phyloP scores from a whole-genome alignment of 2,797 vertebrate species.

The Pristis pectinata region DNA sequence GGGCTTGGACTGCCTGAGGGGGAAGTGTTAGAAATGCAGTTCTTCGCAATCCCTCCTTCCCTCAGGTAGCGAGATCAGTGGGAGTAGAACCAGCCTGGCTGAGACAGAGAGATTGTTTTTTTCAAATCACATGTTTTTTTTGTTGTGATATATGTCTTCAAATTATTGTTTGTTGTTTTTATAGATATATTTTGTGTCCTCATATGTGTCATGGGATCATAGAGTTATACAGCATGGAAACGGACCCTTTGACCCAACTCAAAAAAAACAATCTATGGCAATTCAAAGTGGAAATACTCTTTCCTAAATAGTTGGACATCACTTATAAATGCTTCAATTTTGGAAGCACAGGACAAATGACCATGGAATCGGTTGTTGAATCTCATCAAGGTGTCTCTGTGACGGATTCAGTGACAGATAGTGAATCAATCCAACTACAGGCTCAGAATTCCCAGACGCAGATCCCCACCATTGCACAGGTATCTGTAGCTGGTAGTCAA shows the following conservation, averaged over 20 bases:
- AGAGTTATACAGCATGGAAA: no score
- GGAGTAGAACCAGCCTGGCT: not conserved
- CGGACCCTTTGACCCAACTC: no score
- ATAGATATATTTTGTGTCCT: not conserved
- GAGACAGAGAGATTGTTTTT: not conserved
- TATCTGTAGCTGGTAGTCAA: conserved; percentile 59
- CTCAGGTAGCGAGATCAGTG: conserved; percentile 7
- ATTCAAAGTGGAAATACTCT: not conserved
- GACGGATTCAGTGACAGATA: conserved; percentile 49
- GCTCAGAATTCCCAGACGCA: conserved; percentile 53
- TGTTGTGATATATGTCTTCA: not conserved
- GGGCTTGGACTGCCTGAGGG: not conserved
- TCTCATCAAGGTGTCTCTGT: conserved; percentile 55
- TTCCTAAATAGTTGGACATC: not conserved
- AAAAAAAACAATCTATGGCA: conserved; percentile 6
- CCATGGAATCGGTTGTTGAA: conserved; percentile 67
- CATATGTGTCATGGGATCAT: not conserved
- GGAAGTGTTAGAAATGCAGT: not conserved
- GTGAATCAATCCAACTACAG: conserved; percentile 51
- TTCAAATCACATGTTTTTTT: not conserved
- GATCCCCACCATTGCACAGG: conserved; percentile 58
- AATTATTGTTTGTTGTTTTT: not conserved
- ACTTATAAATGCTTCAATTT: not conserved
- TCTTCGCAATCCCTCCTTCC: not conserved
- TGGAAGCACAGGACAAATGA: conserved; percentile 52